Evolutionary conservation across 2,888 invertebrate species (phyloP).

Genomic region (Alitta virens): DNA sequence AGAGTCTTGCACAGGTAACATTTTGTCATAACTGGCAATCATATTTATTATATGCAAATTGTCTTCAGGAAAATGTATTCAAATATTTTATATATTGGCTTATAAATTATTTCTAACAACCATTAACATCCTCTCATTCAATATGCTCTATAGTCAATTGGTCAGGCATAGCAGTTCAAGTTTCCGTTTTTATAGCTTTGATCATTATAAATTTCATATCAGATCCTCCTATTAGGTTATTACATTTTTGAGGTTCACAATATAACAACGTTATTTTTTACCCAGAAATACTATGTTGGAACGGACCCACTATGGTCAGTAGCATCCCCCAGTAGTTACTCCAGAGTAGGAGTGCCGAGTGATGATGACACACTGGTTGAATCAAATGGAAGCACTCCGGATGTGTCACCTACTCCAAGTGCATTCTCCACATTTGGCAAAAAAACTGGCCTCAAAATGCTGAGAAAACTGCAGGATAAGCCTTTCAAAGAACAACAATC

Average conservation of each 20-base stretch:
- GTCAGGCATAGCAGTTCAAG: too few relatives aligned
- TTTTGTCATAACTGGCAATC: neutral
- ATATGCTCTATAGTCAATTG: too few relatives aligned
- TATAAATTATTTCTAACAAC: too few relatives aligned
- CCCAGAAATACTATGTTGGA: conserved; percentile 14
- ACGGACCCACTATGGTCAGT: conserved; percentile 1
- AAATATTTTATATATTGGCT: too few relatives aligned
- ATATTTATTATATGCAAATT: neutral
- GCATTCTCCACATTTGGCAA: conserved; percentile 46
- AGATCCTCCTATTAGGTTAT: neutral
- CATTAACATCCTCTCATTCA: too few relatives aligned
- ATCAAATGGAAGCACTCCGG: neutral
- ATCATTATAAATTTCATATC: too few relatives aligned
- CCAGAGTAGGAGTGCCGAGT: neutral
- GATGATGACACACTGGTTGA: neutral
- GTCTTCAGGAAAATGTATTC: neutral
- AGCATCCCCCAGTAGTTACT: conserved; percentile 5
- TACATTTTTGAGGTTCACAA: neutral
- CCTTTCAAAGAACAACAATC: too few relatives aligned
- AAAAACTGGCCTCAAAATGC: conserved; percentile 20
- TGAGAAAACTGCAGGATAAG: neutral
- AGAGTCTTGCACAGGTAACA: conserved; percentile 35
- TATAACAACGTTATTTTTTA: neutral
- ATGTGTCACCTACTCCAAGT: conserved; percentile 18
- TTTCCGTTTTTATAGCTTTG: too few relatives aligned